These are phyloP conservation scores for Peromyscus nudipes DNA, from an alignment of 2,797 vertebrate genomes.

Conservation along the genomic window DNA sequence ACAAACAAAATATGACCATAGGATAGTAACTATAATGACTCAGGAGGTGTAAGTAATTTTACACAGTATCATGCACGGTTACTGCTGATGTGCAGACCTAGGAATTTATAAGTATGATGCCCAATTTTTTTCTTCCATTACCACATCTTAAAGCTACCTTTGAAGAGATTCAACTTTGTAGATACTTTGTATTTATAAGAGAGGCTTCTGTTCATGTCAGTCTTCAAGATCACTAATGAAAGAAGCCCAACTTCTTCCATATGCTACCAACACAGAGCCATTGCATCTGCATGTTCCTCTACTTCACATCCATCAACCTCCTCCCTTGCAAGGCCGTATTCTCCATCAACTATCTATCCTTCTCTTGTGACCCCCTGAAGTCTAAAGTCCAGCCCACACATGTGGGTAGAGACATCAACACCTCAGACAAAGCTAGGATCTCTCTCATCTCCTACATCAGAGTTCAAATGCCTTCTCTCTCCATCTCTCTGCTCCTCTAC, in stretches of 20 bases:
- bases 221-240: not conserved
- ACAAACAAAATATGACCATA: no score
- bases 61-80: not conserved
- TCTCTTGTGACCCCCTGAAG: not conserved
- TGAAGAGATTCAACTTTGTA: not conserved
- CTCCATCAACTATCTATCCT: not conserved
- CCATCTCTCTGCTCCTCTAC: not conserved
- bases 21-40: no score
- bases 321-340: not conserved
- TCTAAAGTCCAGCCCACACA: not conserved
- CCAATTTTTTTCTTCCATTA: not conserved
- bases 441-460: not conserved
- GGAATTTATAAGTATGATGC: not conserved
- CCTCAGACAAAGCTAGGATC: not conserved
- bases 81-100: not conserved
- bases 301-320: not conserved
- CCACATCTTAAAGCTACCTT: not conserved
- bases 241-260: not conserved
- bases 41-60: not conserved
- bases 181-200: slow-evolving; percentile 1
- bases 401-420: not conserved
- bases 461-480: not conserved
- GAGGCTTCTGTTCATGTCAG: not conserved
- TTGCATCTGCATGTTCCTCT: no score
- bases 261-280: not conserved